Percentiles rank a stretch among this genome's conserved stretches.
Conservation (phyloP, 2,797 vertebrate genomes). For the Spondyliosoma cantharus region DNA sequence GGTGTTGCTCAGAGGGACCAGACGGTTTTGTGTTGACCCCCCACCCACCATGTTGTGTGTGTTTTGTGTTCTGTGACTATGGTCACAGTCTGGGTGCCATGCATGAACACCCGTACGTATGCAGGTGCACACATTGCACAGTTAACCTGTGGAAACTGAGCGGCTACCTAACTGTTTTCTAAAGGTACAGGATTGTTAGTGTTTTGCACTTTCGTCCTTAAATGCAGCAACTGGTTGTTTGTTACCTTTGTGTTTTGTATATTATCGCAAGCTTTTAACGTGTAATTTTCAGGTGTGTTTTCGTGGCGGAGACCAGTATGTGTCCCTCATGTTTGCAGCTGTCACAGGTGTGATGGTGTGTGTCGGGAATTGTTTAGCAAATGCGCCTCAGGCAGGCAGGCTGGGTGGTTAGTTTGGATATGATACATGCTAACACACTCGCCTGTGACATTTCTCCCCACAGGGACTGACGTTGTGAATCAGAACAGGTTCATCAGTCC, state of each 20-base stretch:
- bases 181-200: neutral
- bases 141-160: neutral
- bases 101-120: constrained; percentile 9
- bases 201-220: neutral
- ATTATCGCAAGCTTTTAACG: neutral
- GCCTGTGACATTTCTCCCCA: constrained; percentile 42
- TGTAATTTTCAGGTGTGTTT: neutral
- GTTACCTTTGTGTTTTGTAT: neutral
- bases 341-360: constrained; percentile 57
- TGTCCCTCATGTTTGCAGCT: constrained; percentile 56
- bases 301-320: neutral
- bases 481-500: neutral
- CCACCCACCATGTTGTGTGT: neutral
- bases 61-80: constrained; percentile 27
- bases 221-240: neutral
- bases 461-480: neutral
- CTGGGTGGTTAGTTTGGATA: constrained; percentile 54
- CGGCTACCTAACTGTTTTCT: neutral
- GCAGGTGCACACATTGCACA: constrained; percentile 1
- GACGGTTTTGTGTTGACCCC: constrained; percentile 2
- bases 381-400: constrained; percentile 22
- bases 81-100: constrained; percentile 22
- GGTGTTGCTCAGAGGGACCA: constrained; percentile 6
- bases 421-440: constrained; percentile 51
- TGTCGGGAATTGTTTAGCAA: constrained; percentile 52